Base-by-base conservation (phyloP, 2,113 vertebrate genomes). In the Gnathonemus echidnorhynchus region DNA sequence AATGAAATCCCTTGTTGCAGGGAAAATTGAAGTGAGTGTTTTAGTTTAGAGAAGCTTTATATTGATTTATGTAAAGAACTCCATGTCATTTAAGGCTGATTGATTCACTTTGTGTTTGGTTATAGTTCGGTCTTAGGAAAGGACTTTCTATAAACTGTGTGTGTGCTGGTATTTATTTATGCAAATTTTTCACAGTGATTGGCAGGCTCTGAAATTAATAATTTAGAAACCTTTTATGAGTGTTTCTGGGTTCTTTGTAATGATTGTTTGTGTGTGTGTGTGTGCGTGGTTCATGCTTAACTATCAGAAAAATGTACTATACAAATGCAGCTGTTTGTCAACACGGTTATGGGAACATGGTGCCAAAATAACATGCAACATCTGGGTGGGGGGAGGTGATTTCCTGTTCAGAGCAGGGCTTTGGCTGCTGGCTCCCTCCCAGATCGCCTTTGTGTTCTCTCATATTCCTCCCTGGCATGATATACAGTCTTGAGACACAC, bases 21-120 rank as follows among this genome's bases (percentile, higher is more conserved):
- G 49, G 48, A 87, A 50, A 52, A 31, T 87, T 87, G 27, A 52
- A 53, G 11, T 15, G 84, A 53, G 86, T 2, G 10, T 53, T 52
- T 52, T 87, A 17, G 46, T 31, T 87, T 52, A 19, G n/a, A 87
- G 17, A n/a, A 35, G 45, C 48, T 87, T 87, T 87, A 52, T 87
- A 87, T 52, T 87, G 86, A 87, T 87, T 87, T 52, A 52, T 87
- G 86, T 50, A 87, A 87, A 87, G 49, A 35, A 52, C 49, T 87
- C 49, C 21, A 27, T 87, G 86, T 52, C 48, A 53, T 17, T 35
- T 15, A 87, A 53, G 49, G 9, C 49, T 87, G 49, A 87, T 53
- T 48, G 46, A 49, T 49, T 35, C 31, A 17, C 31, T 46, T 50
- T 87, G 49, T 87, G 11, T 52, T 50, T 52, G 48, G 86, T 85